Evolutionary conservation across 2,113 vertebrate genomes (phyloP).

Genomic region (Odontophorus gujanensis): DNA sequence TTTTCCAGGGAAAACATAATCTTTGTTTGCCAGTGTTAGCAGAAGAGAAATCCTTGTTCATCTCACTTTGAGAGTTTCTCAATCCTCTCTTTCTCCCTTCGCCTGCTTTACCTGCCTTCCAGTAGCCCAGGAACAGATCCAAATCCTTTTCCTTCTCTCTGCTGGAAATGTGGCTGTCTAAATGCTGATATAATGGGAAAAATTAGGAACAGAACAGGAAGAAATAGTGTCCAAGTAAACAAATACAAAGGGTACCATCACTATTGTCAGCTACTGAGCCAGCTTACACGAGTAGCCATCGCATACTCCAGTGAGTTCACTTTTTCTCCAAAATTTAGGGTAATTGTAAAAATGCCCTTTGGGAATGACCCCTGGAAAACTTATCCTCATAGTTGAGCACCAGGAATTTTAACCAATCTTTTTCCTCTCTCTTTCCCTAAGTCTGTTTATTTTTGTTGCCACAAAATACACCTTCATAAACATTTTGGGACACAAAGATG

Average conservation of each 20-base stretch:
- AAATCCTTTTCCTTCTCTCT: not conserved
- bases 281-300: not conserved
- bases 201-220: not conserved
- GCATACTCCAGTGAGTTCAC: not conserved
- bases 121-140: not conserved
- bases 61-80: not conserved
- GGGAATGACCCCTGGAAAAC: not conserved
- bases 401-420: not conserved
- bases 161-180: not conserved
- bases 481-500: not conserved
- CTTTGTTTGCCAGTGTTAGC: not conserved
- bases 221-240: not conserved
- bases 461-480: not conserved
- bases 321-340: not conserved
- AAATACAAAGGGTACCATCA: not conserved
- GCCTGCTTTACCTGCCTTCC: not conserved
- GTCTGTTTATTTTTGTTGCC: not conserved
- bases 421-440: not conserved
- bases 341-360: accelerated
- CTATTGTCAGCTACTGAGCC: not conserved
- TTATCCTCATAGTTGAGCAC: not conserved
- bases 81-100: not conserved
- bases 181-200: not conserved
- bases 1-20: not conserved
- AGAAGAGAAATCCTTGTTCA: not conserved